A percentile compares a stretch with the other conserved stretches of the same genome.
These are phyloP conservation scores for Cyrtorhinus lividipennis DNA, from an alignment of 1,140 invertebrate genomes.

Conservation along the genomic window DNA sequence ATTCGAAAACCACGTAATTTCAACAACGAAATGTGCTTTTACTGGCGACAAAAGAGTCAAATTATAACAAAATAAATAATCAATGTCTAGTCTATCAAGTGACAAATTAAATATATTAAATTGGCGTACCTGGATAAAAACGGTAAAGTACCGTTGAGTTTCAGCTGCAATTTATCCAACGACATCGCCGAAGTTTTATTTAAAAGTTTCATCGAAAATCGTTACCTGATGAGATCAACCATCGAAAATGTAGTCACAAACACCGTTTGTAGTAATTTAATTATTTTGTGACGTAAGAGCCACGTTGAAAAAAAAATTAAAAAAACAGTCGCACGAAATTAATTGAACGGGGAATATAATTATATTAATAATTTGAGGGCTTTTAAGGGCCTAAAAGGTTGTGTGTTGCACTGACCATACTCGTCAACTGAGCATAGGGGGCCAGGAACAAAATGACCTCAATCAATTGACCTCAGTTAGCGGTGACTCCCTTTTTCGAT, in stretches of 20 bases:
- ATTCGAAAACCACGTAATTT: too few relatives aligned
- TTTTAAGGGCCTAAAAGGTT: not conserved
- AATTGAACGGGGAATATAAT: too few relatives aligned
- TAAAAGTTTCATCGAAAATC: not conserved
- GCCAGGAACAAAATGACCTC: not conserved
- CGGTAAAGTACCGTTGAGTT: not conserved
- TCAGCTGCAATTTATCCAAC: not conserved
- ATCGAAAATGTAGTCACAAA: too few relatives aligned
- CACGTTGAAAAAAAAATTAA: too few relatives aligned
- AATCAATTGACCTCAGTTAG: conserved; percentile 7
- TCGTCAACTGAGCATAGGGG: not conserved
- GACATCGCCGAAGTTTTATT: not conserved
- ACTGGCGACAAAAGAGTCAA: too few relatives aligned
- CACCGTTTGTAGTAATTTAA: too few relatives aligned
- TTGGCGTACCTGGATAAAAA: not conserved
- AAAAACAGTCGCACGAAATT: too few relatives aligned
- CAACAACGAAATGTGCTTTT: too few relatives aligned
- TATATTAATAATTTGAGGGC: too few relatives aligned
- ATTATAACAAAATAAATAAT: not conserved
- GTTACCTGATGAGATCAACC: not conserved
- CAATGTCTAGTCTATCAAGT: not conserved
- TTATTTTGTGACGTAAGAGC: too few relatives aligned
- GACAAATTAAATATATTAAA: not conserved
- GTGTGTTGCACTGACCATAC: not conserved
- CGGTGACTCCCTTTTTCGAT: not conserved